Percentiles rank a stretch among this genome's conserved stretches.
Conservation (phyloP, 2,113 vertebrate species). For the Toxotes chatareus region DNA sequence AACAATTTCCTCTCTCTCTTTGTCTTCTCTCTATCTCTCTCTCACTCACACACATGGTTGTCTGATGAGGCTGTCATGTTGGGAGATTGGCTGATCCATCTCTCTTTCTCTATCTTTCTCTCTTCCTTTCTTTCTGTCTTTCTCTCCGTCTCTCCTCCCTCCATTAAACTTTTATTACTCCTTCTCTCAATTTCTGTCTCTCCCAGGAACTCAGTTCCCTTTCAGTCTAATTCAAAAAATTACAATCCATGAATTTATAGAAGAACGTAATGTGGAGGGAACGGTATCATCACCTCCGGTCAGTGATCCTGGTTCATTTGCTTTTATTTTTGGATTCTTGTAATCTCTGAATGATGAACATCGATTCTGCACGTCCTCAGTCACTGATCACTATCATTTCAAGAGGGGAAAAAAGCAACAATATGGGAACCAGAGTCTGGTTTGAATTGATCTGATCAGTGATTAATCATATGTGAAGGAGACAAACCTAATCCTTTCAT, state of each 20-base stretch:
- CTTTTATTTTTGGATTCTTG: not conserved
- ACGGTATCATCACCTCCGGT: conserved; percentile 25
- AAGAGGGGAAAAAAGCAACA: not conserved
- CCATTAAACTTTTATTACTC: conserved; percentile 65
- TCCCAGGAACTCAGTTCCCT: conserved; percentile 15
- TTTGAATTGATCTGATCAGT: not conserved
- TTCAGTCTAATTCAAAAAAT: conserved; percentile 51
- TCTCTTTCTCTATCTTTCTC: conserved; percentile 27
- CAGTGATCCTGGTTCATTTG: conserved; percentile 9
- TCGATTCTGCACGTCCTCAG: not conserved
- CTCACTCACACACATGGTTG: conserved; percentile 22
- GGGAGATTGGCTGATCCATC: conserved; percentile 57
- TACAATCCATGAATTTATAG: conserved; percentile 59
- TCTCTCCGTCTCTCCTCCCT: conserved; percentile 35
- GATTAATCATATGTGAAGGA: no score
- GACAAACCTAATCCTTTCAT: not conserved
- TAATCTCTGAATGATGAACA: conserved; percentile 26
- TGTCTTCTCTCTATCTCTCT: not conserved
- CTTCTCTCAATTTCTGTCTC: conserved; percentile 30
- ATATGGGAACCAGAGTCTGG: not conserved
- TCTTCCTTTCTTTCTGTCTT: not conserved
- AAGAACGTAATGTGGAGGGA: conserved; percentile 37
- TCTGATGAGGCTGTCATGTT: conserved; percentile 67
- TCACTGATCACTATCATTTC: not conserved
- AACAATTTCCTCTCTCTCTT: conserved; percentile 56